Percentiles rank a stretch among this genome's conserved stretches.
These are phyloP conservation scores for Spermophilus dauricus DNA, from an alignment of 2,113 vertebrate species.

Conservation along the genomic window DNA sequence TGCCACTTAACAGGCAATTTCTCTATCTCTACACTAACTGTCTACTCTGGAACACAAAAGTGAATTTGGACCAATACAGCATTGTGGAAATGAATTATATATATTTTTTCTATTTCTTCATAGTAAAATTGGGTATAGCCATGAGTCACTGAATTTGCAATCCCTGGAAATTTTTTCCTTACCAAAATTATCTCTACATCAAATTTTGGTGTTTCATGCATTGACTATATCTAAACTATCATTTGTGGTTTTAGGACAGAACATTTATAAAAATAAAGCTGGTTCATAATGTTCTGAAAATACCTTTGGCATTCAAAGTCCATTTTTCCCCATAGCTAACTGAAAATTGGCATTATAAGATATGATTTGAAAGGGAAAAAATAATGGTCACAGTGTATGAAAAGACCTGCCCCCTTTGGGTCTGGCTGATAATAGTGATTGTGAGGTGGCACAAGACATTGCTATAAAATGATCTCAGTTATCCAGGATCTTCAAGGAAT, in stretches of 20 bases:
- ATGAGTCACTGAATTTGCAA: background rate
- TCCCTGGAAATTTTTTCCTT: background rate
- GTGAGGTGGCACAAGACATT: background rate
- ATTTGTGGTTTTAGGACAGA: slow-evolving; percentile 47
- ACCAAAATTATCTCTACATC: background rate
- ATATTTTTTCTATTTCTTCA: background rate
- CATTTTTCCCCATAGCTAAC: slow-evolving; percentile 4
- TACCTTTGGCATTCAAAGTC: background rate
- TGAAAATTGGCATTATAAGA: slow-evolving; percentile 38
- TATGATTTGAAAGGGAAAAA: background rate
- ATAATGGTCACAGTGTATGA: background rate
- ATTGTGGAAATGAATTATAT: background rate
- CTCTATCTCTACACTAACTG: background rate
- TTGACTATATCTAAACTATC: background rate
- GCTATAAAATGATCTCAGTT: background rate
- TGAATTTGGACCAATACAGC: background rate
- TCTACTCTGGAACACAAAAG: background rate
- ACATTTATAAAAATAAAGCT: background rate
- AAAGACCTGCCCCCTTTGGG: background rate
- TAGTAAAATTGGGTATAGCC: background rate
- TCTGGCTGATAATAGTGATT: background rate
- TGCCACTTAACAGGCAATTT: background rate
- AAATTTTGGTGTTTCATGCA: background rate
- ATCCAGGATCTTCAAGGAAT: background rate
- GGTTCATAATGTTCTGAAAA: slow-evolving; percentile 17